Percentiles rank a stretch among this genome's conserved stretches.
phyloP scores from a whole-genome alignment of 2,888 invertebrate species.

The Pseudanteris insignis region DNA sequence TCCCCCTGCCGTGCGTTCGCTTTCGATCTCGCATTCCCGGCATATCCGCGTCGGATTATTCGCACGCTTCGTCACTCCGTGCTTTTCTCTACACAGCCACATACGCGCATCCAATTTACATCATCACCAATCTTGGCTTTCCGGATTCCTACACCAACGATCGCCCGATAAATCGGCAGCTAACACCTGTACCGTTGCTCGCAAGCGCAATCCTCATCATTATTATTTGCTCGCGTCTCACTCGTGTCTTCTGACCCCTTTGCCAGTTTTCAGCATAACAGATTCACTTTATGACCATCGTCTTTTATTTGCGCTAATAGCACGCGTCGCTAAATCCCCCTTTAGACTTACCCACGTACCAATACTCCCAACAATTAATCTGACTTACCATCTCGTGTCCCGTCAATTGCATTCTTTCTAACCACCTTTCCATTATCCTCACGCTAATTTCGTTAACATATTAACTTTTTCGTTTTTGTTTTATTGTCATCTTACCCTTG shows the following conservation, averaged over 20 bases:
- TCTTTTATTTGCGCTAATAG: slow-evolving; percentile 22
- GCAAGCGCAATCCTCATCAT: slow-evolving; percentile 34
- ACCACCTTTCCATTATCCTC: too few relatives aligned
- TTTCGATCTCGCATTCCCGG: slow-evolving; percentile 44
- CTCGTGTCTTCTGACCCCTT: slow-evolving; percentile 29
- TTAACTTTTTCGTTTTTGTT: too few relatives aligned
- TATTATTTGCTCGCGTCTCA: slow-evolving; percentile 39
- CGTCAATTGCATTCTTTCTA: too few relatives aligned
- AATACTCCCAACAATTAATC: neutral
- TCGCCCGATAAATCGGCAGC: slow-evolving; percentile 42
- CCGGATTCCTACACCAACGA: slow-evolving; percentile 51
- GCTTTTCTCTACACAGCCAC: slow-evolving; percentile 23
- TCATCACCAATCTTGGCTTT: slow-evolving; percentile 51
- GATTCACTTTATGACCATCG: slow-evolving; percentile 19
- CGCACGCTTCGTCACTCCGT: slow-evolving; percentile 47
- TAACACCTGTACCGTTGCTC: slow-evolving; percentile 42
- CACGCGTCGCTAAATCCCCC: slow-evolving; percentile 17
- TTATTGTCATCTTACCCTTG: too few relatives aligned
- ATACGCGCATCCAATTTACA: slow-evolving; percentile 50
- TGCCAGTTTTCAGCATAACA: slow-evolving; percentile 31
- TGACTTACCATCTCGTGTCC: too few relatives aligned
- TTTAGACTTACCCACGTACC: slow-evolving; percentile 4
- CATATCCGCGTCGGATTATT: slow-evolving; percentile 47
- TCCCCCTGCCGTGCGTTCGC: slow-evolving; percentile 43
- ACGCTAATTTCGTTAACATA: too few relatives aligned